Conservation (phyloP, 2,888 invertebrate species). For the Hyposoter dolosus region DNA sequence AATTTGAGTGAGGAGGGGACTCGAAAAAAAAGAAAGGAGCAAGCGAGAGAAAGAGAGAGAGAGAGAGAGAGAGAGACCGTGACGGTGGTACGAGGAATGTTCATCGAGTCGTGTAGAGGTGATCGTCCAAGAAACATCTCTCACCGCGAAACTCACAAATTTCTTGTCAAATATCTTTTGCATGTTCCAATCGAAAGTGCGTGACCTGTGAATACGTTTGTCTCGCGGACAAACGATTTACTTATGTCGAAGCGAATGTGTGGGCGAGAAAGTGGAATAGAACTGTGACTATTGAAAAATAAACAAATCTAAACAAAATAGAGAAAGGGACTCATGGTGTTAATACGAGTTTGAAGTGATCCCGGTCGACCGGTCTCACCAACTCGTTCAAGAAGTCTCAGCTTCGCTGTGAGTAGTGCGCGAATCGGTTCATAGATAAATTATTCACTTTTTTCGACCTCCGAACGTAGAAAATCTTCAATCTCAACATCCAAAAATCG, state of each 20-base stretch:
- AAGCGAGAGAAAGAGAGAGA: conserved; percentile 10
- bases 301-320: conserved; percentile 4
- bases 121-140: conserved; percentile 56
- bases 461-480: background rate
- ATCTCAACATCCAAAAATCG: background rate
- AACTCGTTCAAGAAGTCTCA: conserved; percentile 4
- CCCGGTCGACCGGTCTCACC: conserved; percentile 10
- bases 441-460: conserved; percentile 25
- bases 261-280: conserved; percentile 32
- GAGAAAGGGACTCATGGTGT: conserved; percentile 15
- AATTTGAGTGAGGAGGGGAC: conserved; percentile 1
- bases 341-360: conserved; percentile 7
- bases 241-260: background rate
- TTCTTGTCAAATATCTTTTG: background rate
- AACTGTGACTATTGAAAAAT: background rate
- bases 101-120: conserved; percentile 43
- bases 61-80: conserved; percentile 15
- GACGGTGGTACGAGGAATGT: conserved; percentile 12
- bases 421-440: conserved; percentile 16
- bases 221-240: background rate
- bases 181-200: background rate
- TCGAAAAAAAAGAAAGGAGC: background rate
- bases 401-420: conserved; percentile 25
- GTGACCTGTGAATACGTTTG: background rate
- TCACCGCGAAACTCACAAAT: background rate